phyloP scores from a whole-genome alignment of 2,797 vertebrate species.

The Sebastes paucispinis region DNA sequence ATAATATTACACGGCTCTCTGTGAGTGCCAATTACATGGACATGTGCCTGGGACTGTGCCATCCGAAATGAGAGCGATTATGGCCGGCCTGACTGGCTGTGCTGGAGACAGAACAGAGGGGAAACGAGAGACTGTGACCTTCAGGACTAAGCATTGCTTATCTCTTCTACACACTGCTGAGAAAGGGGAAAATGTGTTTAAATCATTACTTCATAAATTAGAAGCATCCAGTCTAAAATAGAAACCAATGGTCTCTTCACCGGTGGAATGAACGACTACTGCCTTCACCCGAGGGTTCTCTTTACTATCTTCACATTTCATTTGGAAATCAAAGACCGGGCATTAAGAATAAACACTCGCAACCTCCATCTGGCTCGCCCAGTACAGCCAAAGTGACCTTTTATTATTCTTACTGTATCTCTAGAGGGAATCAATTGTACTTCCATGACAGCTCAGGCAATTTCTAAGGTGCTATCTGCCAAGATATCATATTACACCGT shows the following conservation, averaged over 20 bases:
- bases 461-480: slow-evolving; percentile 63
- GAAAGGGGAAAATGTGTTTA: slow-evolving; percentile 36
- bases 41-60: slow-evolving; percentile 32
- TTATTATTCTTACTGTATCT: slow-evolving; percentile 17
- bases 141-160: slow-evolving; percentile 42
- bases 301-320: slow-evolving; percentile 25
- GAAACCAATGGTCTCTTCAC: background rate
- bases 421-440: slow-evolving; percentile 58
- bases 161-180: slow-evolving; percentile 29
- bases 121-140: slow-evolving; percentile 39
- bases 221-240: slow-evolving; percentile 22
- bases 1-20: slow-evolving; percentile 48
- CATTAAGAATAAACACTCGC: slow-evolving; percentile 16
- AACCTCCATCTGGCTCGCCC: background rate
- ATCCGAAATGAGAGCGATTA: slow-evolving; percentile 51
- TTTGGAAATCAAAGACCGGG: slow-evolving; percentile 25
- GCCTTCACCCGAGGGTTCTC: background rate
- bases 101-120: slow-evolving; percentile 33
- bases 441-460: slow-evolving; percentile 58
- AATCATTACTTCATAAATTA: slow-evolving; percentile 57
- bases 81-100: slow-evolving; percentile 30
- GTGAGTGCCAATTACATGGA: slow-evolving; percentile 44
- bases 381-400: slow-evolving; percentile 13
- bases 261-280: background rate
- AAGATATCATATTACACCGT: slow-evolving; percentile 60